Conservation (phyloP, 2,113 vertebrate genomes). For the Balaeniceps rex region DNA sequence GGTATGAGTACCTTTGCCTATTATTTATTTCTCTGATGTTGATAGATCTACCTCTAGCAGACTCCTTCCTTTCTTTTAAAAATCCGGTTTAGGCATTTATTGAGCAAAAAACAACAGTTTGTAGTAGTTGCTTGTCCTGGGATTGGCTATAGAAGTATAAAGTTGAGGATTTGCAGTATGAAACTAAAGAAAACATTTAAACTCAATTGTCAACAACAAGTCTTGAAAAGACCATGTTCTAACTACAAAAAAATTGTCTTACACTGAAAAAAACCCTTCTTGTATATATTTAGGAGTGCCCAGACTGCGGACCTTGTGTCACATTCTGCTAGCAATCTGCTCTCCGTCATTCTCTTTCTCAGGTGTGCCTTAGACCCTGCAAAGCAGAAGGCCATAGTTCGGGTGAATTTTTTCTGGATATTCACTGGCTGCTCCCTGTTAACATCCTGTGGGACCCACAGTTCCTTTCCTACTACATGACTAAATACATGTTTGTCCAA, state of each 20-base stretch:
- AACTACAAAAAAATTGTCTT: not conserved
- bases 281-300: not conserved
- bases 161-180: not conserved
- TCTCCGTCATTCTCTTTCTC: not conserved
- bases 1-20: slow-evolving; percentile 68
- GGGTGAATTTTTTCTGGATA: not conserved
- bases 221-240: not conserved
- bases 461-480: not conserved
- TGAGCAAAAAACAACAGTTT: not conserved
- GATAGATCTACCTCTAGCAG: not conserved
- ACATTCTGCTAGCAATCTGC: not conserved
- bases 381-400: not conserved
- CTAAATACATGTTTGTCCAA: not conserved
- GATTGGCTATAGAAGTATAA: not conserved
- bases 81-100: not conserved
- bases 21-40: not conserved
- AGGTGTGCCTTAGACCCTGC: not conserved
- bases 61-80: not conserved
- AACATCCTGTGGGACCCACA: rapidly evolving
- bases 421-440: not conserved
- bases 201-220: not conserved
- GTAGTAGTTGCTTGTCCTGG: not conserved
- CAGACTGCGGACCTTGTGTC: not conserved
- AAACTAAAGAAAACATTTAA: not conserved
- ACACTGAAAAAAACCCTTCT: not conserved